Conservation (phyloP, 2,888 invertebrate species). For the Spicauda simplicius region DNA sequence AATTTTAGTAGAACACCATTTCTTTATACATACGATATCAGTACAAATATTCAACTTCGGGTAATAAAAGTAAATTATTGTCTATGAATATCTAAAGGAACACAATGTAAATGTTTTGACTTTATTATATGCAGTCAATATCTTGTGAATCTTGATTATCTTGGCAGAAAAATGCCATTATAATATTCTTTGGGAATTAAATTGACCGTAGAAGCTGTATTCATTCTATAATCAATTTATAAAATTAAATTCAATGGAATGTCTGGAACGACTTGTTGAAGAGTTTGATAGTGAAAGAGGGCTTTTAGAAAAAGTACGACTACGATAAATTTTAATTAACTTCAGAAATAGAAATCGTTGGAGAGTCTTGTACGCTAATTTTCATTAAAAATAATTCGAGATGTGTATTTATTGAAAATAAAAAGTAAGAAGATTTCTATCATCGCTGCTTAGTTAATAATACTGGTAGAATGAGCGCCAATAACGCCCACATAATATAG, state of each 20-base stretch:
- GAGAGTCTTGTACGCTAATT: background rate
- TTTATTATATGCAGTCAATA: background rate
- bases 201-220: background rate
- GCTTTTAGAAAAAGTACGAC: constrained; percentile 13
- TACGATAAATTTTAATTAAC: constrained; percentile 20
- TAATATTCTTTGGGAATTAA: background rate
- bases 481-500: too few relatives aligned
- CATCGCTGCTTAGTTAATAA: too few relatives aligned
- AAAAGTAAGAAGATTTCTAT: too few relatives aligned
- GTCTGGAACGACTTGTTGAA: constrained; percentile 7
- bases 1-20: too few relatives aligned
- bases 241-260: constrained; percentile 13
- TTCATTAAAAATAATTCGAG: background rate
- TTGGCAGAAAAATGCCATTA: background rate
- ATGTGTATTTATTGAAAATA: too few relatives aligned
- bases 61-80: too few relatives aligned
- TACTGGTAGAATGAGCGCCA: too few relatives aligned
- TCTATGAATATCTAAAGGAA: too few relatives aligned
- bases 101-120: too few relatives aligned
- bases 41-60: too few relatives aligned
- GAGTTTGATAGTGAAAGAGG: constrained; percentile 3
- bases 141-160: background rate
- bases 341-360: background rate
- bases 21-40: too few relatives aligned
- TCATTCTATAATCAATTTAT: background rate